Evolutionary conservation across 2,888 invertebrate genomes (phyloP), one percentile per base, ranked within the genome.

Genomic region (Thymelicus lineola): DNA sequence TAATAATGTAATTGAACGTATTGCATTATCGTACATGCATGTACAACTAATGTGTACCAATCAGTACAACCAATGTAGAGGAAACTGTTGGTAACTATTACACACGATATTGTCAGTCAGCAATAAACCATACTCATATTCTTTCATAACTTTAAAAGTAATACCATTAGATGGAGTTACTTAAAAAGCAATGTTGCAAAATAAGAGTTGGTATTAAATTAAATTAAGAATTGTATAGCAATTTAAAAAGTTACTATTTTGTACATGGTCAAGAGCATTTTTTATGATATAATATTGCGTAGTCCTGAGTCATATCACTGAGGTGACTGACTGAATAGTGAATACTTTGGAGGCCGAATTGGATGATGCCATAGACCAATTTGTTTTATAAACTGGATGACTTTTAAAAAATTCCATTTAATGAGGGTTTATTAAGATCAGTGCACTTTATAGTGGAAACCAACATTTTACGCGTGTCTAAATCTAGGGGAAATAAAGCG

Each of bases 401-500:
- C 57, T 57, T 57, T 57, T 35, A n/a, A 57, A 57, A 35, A 55
- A 28, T 6, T 0, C 6, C 0, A 28, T 55, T 20, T 28, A 28
- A 12, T 14, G 28, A 20, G 7, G 12, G 17, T 10, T 9, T 0
- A 14, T 28, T 28, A 6, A 28, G 14, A 28, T 9, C 4, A 10
- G 12, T 42, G 9, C 9, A 42, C 6, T 42, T 42, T 42, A 42
- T 42, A 2, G 42, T 42, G 42, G 42, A 42, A 42, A 42, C 42
- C 12, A 1, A 10, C 10, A 12, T 66, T 66, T 66, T 48, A 48
- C 12, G 15, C 15, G 15, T 14, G 36, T 64, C 58, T 66, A 58
- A 48, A 48, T 66, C 48, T 46, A 38, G 66, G 42, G 38, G 10
- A 17, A 48, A 66, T 58, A 61, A 61, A 36, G 15, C 53, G 53